Evolutionary conservation across 2,888 invertebrate genomes (phyloP).

Genomic region (Tenodera sinensis): DNA sequence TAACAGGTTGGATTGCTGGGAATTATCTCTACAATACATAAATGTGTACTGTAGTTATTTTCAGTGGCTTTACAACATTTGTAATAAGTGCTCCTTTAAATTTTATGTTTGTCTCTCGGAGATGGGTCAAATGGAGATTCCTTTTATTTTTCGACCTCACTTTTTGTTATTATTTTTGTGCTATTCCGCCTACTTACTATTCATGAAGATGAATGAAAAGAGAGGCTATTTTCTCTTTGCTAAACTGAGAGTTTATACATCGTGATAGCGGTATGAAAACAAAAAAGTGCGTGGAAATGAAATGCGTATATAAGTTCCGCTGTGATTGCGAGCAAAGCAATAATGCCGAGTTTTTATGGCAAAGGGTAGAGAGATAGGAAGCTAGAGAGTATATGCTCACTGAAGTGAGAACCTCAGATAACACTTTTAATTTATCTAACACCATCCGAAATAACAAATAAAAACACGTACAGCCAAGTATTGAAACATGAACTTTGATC

Average conservation of each 20-base stretch:
- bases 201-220: too few relatives aligned
- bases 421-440: background rate
- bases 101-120: too few relatives aligned
- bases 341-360: background rate
- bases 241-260: background rate
- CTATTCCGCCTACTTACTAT: too few relatives aligned
- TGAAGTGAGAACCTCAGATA: background rate
- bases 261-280: background rate
- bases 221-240: too few relatives aligned
- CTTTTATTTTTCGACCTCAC: too few relatives aligned
- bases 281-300: background rate
- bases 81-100: too few relatives aligned
- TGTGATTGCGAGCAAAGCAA: background rate
- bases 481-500: background rate
- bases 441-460: background rate
- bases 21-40: too few relatives aligned
- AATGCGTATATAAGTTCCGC: background rate
- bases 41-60: too few relatives aligned
- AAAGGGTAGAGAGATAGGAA: background rate
- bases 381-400: background rate
- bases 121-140: too few relatives aligned
- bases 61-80: too few relatives aligned
- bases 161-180: too few relatives aligned
- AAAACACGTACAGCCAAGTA: background rate
- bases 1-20: too few relatives aligned